Evolutionary conservation across 1,140 invertebrate species (phyloP).

Genomic region (Oscheius sp.): DNA sequence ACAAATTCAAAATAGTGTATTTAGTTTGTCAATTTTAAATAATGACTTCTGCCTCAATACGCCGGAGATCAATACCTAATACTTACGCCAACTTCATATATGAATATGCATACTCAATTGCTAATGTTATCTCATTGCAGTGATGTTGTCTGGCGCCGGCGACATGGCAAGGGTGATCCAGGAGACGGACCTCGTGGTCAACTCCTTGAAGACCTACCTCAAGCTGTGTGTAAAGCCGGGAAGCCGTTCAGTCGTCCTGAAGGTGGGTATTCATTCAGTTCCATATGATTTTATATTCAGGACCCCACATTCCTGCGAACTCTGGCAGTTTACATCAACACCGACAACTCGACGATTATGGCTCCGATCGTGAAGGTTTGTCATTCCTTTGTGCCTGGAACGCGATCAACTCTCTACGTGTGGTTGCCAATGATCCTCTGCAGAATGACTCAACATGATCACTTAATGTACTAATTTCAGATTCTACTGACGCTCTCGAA

Average conservation of each 20-base stretch:
- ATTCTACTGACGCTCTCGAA: constrained; percentile 23
- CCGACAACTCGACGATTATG: constrained; percentile 16
- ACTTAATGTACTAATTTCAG: too few species aligned
- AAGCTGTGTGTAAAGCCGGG: constrained; percentile 23
- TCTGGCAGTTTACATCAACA: neutral
- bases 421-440: too few species aligned
- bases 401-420: too few species aligned
- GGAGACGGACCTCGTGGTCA: neutral
- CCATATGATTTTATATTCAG: neutral
- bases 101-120: too few species aligned
- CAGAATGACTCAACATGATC: neutral
- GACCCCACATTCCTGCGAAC: constrained; percentile 25
- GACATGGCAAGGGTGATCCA: too few species aligned
- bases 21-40: too few species aligned
- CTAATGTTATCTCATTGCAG: too few species aligned
- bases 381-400: neutral
- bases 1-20: too few species aligned
- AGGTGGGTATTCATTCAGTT: constrained; percentile 1
- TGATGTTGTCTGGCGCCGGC: too few species aligned
- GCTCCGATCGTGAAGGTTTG: constrained; percentile 9
- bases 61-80: too few species aligned
- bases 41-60: too few species aligned
- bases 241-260: constrained; percentile 17
- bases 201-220: constrained; percentile 10
- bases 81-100: too few species aligned